These are phyloP conservation scores for Eilema griseolum DNA, from an alignment of 2,888 invertebrate species.

Conservation along the genomic window DNA sequence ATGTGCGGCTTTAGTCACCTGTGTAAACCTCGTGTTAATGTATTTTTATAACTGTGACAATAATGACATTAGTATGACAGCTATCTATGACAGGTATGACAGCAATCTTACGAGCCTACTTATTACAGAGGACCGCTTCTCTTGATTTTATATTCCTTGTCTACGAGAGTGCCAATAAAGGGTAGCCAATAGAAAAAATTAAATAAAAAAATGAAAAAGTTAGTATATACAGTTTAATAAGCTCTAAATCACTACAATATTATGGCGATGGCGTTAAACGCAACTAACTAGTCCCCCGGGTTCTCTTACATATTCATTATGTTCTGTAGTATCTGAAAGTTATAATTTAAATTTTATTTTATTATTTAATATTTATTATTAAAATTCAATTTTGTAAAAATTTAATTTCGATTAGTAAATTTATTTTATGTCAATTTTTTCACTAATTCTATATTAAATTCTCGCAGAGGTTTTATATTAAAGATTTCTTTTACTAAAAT, in stretches of 20 bases:
- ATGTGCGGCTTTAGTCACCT: no score
- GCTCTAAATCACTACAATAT: constrained; percentile 46
- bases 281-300: constrained; percentile 37
- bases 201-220: constrained; percentile 52
- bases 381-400: background rate
- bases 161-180: constrained; percentile 43
- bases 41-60: no score
- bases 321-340: constrained; percentile 64
- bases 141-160: background rate
- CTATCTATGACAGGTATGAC: no score
- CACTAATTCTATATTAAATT: background rate
- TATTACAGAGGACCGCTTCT: no score
- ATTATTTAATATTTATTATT: background rate
- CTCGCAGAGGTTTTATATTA: background rate
- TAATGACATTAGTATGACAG: no score
- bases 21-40: no score
- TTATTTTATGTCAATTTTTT: background rate
- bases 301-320: constrained; percentile 63
- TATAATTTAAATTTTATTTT: constrained; percentile 19
- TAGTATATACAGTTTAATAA: constrained; percentile 52
- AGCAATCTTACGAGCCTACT: no score
- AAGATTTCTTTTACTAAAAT: background rate
- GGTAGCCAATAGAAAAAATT: constrained; percentile 48
- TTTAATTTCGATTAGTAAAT: background rate
- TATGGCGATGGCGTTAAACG: constrained; percentile 27